Conservation (phyloP, 2,113 vertebrate species). For the Sporophila hypoxantha region DNA sequence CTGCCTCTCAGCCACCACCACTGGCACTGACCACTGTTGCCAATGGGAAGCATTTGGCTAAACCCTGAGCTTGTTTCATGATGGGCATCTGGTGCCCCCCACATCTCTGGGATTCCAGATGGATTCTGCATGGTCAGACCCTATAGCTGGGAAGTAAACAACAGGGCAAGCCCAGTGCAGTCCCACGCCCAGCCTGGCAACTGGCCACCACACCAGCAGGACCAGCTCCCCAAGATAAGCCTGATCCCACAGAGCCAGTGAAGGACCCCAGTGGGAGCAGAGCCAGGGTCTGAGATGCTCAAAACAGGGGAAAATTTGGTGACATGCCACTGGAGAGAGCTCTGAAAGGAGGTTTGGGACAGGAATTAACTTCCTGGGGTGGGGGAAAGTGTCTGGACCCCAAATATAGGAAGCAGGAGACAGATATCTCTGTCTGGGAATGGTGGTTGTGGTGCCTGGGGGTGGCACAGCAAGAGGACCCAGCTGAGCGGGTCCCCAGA, state of each 20-base stretch:
- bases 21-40: rapidly evolving
- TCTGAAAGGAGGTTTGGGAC: background rate
- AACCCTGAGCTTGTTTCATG: background rate
- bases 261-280: background rate
- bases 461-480: background rate
- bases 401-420: background rate
- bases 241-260: rapidly evolving
- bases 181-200: background rate
- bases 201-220: background rate
- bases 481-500: background rate
- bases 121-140: background rate
- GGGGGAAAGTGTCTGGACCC: background rate
- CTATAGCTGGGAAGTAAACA: background rate
- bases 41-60: rapidly evolving
- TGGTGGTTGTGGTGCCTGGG: background rate
- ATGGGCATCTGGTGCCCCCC: rapidly evolving
- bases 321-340: background rate
- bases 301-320: background rate
- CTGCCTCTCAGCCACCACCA: background rate
- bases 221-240: background rate
- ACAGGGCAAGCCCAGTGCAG: rapidly evolving
- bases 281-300: background rate
- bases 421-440: background rate
- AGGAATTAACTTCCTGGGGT: background rate
- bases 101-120: background rate